Conservation (phyloP, 2,888 invertebrate genomes). For the Drosophila heteroneura region DNA sequence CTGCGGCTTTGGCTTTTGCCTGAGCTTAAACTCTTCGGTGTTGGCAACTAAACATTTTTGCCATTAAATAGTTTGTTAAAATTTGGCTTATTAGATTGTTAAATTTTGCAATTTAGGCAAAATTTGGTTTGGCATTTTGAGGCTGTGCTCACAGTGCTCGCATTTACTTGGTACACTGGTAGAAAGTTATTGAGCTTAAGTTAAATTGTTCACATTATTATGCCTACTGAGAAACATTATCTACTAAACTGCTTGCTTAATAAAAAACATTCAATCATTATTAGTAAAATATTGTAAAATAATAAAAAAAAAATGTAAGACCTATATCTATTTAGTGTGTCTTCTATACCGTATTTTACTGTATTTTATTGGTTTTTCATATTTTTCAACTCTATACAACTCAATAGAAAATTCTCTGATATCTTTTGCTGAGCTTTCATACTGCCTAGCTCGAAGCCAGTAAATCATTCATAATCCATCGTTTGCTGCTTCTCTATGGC, state of each 20-base stretch:
- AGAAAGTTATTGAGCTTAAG: constrained; percentile 8
- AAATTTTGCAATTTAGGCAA: constrained; percentile 78
- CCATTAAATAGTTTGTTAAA: constrained; percentile 82
- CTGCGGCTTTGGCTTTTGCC: constrained; percentile 34
- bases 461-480: constrained; percentile 73
- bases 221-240: neutral
- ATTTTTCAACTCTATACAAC: neutral
- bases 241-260: neutral
- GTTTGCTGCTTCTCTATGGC: constrained; percentile 50
- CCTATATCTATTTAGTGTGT: neutral
- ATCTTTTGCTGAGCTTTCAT: constrained; percentile 5
- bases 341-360: neutral
- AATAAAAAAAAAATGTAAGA: too few relatives aligned
- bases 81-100: constrained; percentile 80
- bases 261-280: neutral
- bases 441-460: constrained; percentile 9
- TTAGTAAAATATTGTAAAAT: neutral
- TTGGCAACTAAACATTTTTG: constrained; percentile 62
- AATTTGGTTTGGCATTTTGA: constrained; percentile 70
- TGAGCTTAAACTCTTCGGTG: constrained; percentile 30
- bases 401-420: constrained; percentile 4
- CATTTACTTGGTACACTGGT: constrained; percentile 6
- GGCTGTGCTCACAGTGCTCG: constrained; percentile 32
- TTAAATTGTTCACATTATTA: neutral
- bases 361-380: neutral